Conservation (phyloP, 2,113 vertebrate species). For the Urocolius indicus region DNA sequence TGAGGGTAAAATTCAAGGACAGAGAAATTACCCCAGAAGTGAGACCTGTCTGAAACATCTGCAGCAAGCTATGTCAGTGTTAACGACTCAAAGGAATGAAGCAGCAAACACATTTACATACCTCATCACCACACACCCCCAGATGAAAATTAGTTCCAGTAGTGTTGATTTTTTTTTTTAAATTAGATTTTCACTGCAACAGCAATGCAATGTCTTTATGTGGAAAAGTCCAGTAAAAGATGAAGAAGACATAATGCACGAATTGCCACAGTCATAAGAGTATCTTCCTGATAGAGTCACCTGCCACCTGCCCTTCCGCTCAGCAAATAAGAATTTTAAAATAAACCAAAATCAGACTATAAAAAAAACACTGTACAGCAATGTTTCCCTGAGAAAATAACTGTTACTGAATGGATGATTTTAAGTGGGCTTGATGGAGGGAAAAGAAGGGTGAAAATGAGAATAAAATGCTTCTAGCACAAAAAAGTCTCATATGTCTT, state of each 20-base stretch:
- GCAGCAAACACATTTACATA: neutral
- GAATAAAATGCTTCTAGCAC: neutral
- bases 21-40: neutral
- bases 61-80: neutral
- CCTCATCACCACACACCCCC: neutral
- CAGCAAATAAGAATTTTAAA: neutral
- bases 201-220: neutral
- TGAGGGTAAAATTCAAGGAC: neutral
- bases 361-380: neutral
- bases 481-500: neutral
- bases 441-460: neutral
- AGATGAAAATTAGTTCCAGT: neutral
- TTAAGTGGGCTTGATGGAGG: neutral
- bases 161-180: neutral
- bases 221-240: neutral
- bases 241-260: neutral
- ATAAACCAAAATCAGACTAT: rapidly evolving
- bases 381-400: neutral
- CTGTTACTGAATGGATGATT: neutral
- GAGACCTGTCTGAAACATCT: neutral
- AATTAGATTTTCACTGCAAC: neutral
- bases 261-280: neutral
- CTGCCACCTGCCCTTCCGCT: neutral
- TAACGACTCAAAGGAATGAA: neutral
- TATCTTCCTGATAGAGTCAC: neutral